phyloP scores from a whole-genome alignment of 1,140 invertebrate species.

The Drosophila santomea region DNA sequence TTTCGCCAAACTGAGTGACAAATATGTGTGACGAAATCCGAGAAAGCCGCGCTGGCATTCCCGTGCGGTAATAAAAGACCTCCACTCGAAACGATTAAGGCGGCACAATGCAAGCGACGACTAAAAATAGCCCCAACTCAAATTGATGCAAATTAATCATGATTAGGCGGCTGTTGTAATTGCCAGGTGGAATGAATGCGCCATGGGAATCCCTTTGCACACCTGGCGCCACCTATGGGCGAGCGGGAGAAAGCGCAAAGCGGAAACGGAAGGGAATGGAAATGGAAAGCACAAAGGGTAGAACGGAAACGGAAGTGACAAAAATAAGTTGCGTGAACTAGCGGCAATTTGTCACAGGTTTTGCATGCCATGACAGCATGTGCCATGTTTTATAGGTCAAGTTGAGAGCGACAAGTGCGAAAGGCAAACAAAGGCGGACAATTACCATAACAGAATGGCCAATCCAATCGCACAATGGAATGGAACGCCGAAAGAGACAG shows the following conservation, averaged over 20 bases:
- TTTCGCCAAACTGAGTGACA: constrained; percentile 2
- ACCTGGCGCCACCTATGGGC: constrained; percentile 43
- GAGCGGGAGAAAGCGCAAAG: not conserved
- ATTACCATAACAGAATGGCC: constrained; percentile 61
- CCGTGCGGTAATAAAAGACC: constrained; percentile 28
- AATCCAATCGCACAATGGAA: constrained; percentile 49
- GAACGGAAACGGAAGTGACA: constrained; percentile 34
- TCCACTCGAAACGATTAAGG: constrained; percentile 12
- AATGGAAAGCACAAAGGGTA: not conserved
- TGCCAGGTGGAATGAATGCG: constrained; percentile 34
- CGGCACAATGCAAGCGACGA: constrained; percentile 14
- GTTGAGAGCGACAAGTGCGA: constrained; percentile 50
- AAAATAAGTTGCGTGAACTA: constrained; percentile 34
- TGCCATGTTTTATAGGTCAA: constrained; percentile 63
- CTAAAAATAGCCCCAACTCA: constrained; percentile 67
- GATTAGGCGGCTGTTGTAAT: constrained; percentile 55
- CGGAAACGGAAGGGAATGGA: constrained; percentile 11
- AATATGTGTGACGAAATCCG: constrained; percentile 24
- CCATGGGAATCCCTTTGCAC: constrained; percentile 24
- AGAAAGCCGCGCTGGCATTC: constrained; percentile 22
- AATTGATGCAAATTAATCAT: constrained; percentile 83
- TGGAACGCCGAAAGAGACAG: constrained; percentile 22
- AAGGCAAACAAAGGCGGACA: constrained; percentile 44
- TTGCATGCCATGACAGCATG: not conserved
- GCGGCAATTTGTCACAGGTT: constrained; percentile 54